phyloP scores from a whole-genome alignment of 2,888 invertebrate genomes.

The Ecdyonurus torrentis region DNA sequence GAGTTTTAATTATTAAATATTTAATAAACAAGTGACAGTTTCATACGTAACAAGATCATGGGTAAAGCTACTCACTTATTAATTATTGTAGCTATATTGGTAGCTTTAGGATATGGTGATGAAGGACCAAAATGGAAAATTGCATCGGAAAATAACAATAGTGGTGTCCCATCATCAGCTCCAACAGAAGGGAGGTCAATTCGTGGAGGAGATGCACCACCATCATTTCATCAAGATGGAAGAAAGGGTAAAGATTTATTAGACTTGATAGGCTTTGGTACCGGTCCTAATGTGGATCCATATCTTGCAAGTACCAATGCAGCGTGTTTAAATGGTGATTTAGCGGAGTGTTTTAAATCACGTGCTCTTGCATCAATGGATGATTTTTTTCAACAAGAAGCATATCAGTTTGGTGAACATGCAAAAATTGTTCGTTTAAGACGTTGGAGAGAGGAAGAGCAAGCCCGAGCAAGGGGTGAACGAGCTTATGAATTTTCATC shows the following conservation, averaged over 20 bases:
- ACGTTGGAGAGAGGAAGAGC: neutral
- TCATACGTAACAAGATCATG: too few species aligned
- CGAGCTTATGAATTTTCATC: constrained; percentile 40
- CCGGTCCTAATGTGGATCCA: constrained; percentile 54
- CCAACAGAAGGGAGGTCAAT: neutral
- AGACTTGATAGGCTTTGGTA: constrained; percentile 66
- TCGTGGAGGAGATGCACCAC: neutral
- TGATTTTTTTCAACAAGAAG: constrained; percentile 62
- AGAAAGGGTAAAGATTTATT: constrained; percentile 50
- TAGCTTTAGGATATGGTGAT: neutral
- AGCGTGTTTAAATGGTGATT: constrained; percentile 58
- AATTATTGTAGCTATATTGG: neutral
- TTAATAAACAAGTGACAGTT: too few species aligned
- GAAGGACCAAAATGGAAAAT: neutral
- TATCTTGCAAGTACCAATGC: constrained; percentile 57
- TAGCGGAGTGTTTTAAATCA: constrained; percentile 75
- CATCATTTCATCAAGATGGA: neutral
- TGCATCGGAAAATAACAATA: neutral
- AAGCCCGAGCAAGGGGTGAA: neutral
- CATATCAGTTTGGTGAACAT: constrained; percentile 27
- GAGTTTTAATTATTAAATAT: too few species aligned
- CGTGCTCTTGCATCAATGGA: constrained; percentile 57
- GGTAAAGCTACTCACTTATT: neutral
- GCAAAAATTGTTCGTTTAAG: neutral
- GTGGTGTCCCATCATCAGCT: neutral